Base-by-base conservation (phyloP, 2,888 invertebrate species). In the Glyphotaelius pellucidus region DNA sequence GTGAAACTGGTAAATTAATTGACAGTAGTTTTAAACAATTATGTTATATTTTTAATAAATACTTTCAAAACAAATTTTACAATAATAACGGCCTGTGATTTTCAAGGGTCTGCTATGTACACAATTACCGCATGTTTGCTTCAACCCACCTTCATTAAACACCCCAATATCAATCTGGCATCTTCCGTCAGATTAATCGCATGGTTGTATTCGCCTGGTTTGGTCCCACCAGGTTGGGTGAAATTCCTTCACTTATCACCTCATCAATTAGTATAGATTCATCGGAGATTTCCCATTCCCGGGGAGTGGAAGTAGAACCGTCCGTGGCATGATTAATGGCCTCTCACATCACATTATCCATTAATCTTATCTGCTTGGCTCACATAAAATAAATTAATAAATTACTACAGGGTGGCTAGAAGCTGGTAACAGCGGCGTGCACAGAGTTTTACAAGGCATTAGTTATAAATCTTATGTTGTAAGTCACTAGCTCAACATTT, bases 301-400 rank as follows among this genome's bases (percentile, higher is more conserved):
- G n/a, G 86, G 42, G 86, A 25, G 11, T 87, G 14, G 88, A 79
- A n/a, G 32, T n/a, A 38, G 32, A 84, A 35, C 88, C 80, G n/a
- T 81, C 42, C 31, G 80, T 25, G 12, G 31, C 90, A 81, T 90
- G 90, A 90, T 90, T 90, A 81, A 90, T 90, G 90, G 42, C 30
- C 80, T 80, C 80, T 90, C 81, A 42, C 81, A 90, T 90, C 90
- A 90, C 90, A 90, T 90, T 90, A 90, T 90, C 90, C 90, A 90
- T 90, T 90, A 90, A 90, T 90, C 90, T 90, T 90, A 90, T 90
- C 90, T 81, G 90, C 25, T 81, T 42, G n/a, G 81, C 80, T 90
- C 90, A 47, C 47, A 90, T 47, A 90, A 90, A 47, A 90, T 90
- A 81, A 90, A 90, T 90, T 90, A 90, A 90, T 90, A 90, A 90